These are phyloP conservation scores for Drosophila pegasa DNA, from an alignment of 2,888 invertebrate genomes.

Conservation along the genomic window DNA sequence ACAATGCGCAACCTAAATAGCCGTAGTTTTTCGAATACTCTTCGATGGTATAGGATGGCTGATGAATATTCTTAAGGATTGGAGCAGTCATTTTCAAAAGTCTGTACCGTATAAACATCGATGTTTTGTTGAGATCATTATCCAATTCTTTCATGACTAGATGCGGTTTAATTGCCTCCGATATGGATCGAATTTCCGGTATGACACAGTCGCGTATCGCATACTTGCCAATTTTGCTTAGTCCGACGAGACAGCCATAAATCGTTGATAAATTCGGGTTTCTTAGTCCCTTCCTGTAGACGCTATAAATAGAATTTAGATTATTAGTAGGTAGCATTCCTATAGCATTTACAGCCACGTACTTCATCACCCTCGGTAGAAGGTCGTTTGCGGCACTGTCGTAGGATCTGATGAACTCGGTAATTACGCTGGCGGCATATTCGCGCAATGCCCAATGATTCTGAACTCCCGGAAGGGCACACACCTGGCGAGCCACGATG, in stretches of 20 bases:
- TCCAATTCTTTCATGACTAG: background rate
- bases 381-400: conserved; percentile 6
- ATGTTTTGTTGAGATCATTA: background rate
- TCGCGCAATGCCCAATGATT: conserved; percentile 55
- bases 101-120: conserved; percentile 38
- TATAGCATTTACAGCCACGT: background rate
- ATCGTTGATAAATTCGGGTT: conserved; percentile 32
- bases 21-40: conserved; percentile 28
- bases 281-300: conserved; percentile 33
- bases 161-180: conserved; percentile 29
- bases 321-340: background rate
- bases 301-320: conserved; percentile 13
- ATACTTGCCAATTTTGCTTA: conserved; percentile 43
- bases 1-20: conserved; percentile 28
- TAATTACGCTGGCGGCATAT: conserved; percentile 28
- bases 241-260: conserved; percentile 47
- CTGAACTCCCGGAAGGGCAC: conserved; percentile 1
- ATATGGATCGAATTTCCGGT: conserved; percentile 33
- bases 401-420: conserved; percentile 26
- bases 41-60: conserved; percentile 9
- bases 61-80: conserved; percentile 25
- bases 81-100: conserved; percentile 44
- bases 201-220: conserved; percentile 27
- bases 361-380: conserved; percentile 40
- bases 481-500: conserved; percentile 16